Base-by-base conservation (phyloP, 1,140 invertebrate genomes). In the Drosophila persimilis region DNA sequence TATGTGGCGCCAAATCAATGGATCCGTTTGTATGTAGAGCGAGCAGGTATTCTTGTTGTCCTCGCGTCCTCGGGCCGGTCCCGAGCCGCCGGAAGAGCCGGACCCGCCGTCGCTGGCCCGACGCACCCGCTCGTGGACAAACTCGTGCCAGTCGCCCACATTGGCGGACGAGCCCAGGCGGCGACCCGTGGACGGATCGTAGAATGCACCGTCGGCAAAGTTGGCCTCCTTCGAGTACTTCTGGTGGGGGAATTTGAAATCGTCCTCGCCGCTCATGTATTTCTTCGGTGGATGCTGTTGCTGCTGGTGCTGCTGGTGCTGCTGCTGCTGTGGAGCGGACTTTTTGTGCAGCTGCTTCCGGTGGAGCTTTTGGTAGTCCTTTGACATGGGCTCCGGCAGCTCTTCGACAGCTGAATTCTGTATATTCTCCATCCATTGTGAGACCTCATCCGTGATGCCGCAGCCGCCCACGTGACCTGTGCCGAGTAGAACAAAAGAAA, bases 21-120 rank as follows among this genome's bases (percentile, higher is more conserved):
- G 98, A 94, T 99, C 98, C 9, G 98, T 99, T 92, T 99, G 97
- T 91, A 99, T 98, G 91, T 97, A 99, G 13, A 99, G 94, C 31
- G 97, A 98, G 92, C 98, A 99, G 26, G 96, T 97, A 90, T 97
- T 97, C 67, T 94, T 94, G 86, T 95, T 95, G 80, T 95, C 95
- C 77, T 95, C 95, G 69, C 93, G 94, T 52, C 93, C 92, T 6
- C 83, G 70, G 58, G 65, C 93, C 31, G 60, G 58, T 39, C 79
- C 93, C 31, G 60, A 57, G 43, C 79, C 84, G 15, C 59, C 67
- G 24, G 64, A 47, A 7, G 76, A 60, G 78, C 95, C 94, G 71
- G 94, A 94, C 58, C 93, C 91, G n/a, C 61, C 48, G 45, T 76
- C 94, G 67, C 94, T 94, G 67, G 73, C 92, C 48, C 76, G 83